Evolutionary conservation across 2,113 vertebrate genomes (phyloP).

Genomic region (Carassius auratus): DNA sequence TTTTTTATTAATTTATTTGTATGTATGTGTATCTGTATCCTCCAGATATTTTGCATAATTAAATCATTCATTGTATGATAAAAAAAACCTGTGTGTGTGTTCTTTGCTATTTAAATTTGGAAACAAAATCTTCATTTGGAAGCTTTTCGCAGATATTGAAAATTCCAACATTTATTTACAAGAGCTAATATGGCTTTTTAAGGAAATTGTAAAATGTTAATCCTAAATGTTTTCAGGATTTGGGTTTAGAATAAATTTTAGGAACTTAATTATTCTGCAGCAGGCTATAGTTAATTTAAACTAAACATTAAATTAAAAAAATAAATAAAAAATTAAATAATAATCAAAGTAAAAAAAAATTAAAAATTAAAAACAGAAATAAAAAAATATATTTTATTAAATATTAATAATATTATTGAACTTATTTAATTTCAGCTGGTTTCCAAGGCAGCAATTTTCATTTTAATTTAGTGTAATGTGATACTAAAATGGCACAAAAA

Average conservation of each 20-base stretch:
- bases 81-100: background rate
- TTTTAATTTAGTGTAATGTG: too few relatives aligned
- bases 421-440: too few relatives aligned
- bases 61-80: background rate
- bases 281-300: too few relatives aligned
- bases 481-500: too few relatives aligned
- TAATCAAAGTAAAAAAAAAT: too few relatives aligned
- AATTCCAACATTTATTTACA: background rate
- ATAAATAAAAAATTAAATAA: too few relatives aligned
- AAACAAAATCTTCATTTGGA: background rate
- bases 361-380: too few relatives aligned
- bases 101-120: background rate
- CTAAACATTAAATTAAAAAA: too few relatives aligned
- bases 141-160: background rate
- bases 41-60: background rate
- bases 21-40: background rate
- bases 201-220: too few relatives aligned
- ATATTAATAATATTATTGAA: too few relatives aligned
- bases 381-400: too few relatives aligned
- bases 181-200: background rate
- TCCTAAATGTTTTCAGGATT: background rate
- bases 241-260: background rate
- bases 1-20: slow-evolving; percentile 28
- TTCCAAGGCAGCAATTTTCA: too few relatives aligned
- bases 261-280: background rate